A percentile compares a stretch with the other conserved stretches of the same genome.
Evolutionary conservation across 1,140 invertebrate genomes (phyloP).

Genomic region (Rhopalosiphum maidis): DNA sequence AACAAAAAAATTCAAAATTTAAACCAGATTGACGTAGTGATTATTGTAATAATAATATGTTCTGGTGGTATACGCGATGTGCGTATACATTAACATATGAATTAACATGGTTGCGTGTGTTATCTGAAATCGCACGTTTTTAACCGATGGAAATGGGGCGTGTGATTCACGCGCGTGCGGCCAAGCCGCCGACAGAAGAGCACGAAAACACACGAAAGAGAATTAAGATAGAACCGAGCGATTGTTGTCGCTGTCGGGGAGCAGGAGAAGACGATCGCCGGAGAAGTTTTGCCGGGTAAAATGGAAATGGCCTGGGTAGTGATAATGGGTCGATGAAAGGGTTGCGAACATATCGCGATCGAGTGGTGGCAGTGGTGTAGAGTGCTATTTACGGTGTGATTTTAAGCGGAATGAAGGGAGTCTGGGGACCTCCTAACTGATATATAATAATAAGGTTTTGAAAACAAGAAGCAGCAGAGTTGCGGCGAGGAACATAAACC

Average conservation of each 20-base stretch:
- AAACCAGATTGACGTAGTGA: not conserved
- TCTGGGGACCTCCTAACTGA: not conserved
- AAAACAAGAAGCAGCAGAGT: not conserved
- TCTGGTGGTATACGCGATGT: too few species aligned
- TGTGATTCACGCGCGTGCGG: not conserved
- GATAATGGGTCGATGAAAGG: conserved; percentile 48
- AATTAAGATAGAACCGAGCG: not conserved
- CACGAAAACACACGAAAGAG: not conserved
- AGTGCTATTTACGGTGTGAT: conserved; percentile 38
- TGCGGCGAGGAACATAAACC: not conserved
- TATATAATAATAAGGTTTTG: conserved; percentile 33
- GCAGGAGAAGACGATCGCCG: not conserved
- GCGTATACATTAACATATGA: not conserved
- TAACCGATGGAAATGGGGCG: not conserved
- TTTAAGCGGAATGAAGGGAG: conserved; percentile 26
- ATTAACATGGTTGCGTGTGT: not conserved
- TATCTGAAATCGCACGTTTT: not conserved
- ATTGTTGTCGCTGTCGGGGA: not conserved
- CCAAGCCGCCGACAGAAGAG: not conserved
- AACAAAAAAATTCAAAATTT: not conserved
- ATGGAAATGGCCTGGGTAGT: not conserved
- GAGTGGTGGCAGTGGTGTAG: not conserved
- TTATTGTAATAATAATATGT: not conserved
- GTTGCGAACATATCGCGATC: not conserved
- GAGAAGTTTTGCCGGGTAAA: not conserved